Base-by-base conservation (phyloP, 2,888 invertebrate genomes). In the Netelia inedita region DNA sequence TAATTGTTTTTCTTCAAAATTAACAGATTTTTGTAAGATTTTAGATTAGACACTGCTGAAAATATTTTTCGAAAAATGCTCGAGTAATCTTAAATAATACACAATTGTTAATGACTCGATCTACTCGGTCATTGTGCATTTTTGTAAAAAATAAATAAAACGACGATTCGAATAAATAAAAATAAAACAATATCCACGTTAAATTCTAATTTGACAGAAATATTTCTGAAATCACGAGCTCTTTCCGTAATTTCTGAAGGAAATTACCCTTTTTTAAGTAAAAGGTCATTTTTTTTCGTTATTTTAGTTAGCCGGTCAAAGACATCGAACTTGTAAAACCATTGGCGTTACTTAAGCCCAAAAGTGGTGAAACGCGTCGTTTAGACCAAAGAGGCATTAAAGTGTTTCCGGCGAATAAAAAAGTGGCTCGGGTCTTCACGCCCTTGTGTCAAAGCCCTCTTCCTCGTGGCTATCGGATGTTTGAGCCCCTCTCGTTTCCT, bases 331-430 rank as follows among this genome's bases (percentile, higher is more conserved):
- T 46, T 14, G 46, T 46, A 14, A 46, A 46, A 46, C 46, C 14
- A 46, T 14, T 10, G 1, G 14, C 11, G 46, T 28, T 5, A 28
- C 5, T 28, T 5, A 46, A 11, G 46, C 14, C 14, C 14, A 14
- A 14, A 46, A 46, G 46, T 46, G 46, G 46, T 46, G 11, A 14
- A 46, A 46, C 14, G 46, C 14, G 46, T 46, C 46, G 46, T 46
- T 14, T 14, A 46, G 10, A 2, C 14, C 14, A 14, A 46, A 14
- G 46, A 14, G 46, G 46, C 46, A 46, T 46, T 28, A 46, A 46
- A 46, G 46, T 11, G 9, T 82, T 85, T 85, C 79, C 82, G 82
- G 82, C 65, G 63, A 68, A 66, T 63, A 55, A 66, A 71, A 73
- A 21, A 28, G 46, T 43, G 73, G 35, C 16, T 50, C 11, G 16